Conservation (phyloP, 1,140 invertebrate genomes). For the Idris sp. region DNA sequence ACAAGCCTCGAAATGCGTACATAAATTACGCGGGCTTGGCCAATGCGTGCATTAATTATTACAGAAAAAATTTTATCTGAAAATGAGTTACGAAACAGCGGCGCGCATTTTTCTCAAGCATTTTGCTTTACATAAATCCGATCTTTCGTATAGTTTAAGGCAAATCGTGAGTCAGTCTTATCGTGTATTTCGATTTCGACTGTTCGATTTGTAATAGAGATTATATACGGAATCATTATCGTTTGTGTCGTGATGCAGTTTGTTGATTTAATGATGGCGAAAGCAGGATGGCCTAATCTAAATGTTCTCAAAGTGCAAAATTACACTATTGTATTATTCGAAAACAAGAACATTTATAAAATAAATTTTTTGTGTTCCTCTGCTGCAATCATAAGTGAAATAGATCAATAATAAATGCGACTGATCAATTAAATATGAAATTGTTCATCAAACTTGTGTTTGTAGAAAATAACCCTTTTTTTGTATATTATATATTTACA, state of each 20-base stretch:
- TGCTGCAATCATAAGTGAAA: no score
- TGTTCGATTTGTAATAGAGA: slow-evolving; percentile 19
- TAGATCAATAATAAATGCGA: no score
- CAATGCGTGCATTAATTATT: slow-evolving; percentile 46
- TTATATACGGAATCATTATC: slow-evolving; percentile 18
- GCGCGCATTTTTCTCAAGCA: slow-evolving; percentile 10
- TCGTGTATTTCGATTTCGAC: slow-evolving; percentile 8
- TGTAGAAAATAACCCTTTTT: no score
- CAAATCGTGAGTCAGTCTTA: slow-evolving; percentile 3
- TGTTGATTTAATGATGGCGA: slow-evolving; percentile 8
- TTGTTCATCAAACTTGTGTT: no score
- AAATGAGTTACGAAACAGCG: slow-evolving; percentile 39
- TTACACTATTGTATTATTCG: no score
- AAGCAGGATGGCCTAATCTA: neutral
- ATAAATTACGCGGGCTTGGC: slow-evolving; percentile 41
- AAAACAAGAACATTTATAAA: no score
- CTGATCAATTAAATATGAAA: no score
- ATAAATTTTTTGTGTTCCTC: no score
- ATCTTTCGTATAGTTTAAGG: neutral
- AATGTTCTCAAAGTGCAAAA: no score
- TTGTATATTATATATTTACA: no score
- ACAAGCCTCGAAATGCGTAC: slow-evolving; percentile 29
- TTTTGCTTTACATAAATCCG: no score
- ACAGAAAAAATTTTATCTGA: slow-evolving; percentile 39
- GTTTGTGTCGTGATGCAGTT: slow-evolving; percentile 6